Conservation (phyloP, 1,140 invertebrate genomes). For the Eumeta japonica region DNA sequence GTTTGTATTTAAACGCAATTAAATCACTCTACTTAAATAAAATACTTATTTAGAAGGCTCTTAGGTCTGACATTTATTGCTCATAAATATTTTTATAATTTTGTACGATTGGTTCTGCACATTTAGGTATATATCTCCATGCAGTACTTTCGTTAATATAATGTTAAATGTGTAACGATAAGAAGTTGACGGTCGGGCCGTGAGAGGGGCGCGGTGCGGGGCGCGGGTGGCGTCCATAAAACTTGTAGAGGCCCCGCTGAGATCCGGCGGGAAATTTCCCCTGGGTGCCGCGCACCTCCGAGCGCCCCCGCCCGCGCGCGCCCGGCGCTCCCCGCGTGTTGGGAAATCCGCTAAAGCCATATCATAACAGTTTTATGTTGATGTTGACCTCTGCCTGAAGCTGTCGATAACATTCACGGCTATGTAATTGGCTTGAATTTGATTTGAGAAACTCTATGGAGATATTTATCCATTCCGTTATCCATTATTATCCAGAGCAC, state of each 20-base stretch:
- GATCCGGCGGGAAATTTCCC: slow-evolving; percentile 51
- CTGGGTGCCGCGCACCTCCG: slow-evolving; percentile 35
- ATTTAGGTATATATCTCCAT: too few relatives aligned
- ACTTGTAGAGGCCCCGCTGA: slow-evolving; percentile 48
- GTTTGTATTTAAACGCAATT: too few relatives aligned
- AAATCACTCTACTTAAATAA: too few relatives aligned
- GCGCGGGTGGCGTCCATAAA: slow-evolving; percentile 49
- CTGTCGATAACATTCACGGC: too few relatives aligned
- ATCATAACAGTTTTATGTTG: slow-evolving; percentile 57
- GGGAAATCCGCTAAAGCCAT: slow-evolving; percentile 52
- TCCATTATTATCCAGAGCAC: too few relatives aligned
- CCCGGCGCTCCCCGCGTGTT: slow-evolving; percentile 26
- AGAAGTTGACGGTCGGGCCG: slow-evolving; percentile 35
- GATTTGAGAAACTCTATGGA: too few relatives aligned
- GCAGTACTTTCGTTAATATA: too few relatives aligned
- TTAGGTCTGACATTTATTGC: too few relatives aligned
- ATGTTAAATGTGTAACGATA: slow-evolving; percentile 33
- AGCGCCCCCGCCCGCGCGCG: slow-evolving; percentile 29
- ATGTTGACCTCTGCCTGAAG: slow-evolving; percentile 45
- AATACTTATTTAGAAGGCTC: too few relatives aligned
- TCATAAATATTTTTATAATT: too few relatives aligned
- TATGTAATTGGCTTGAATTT: slow-evolving; percentile 13
- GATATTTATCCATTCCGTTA: too few relatives aligned
- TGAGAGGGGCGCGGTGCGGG: slow-evolving; percentile 16
- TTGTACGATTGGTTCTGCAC: too few relatives aligned